Evolutionary conservation across 2,888 invertebrate species (phyloP).

Genomic region (Sinohyriopsis cumingii): DNA sequence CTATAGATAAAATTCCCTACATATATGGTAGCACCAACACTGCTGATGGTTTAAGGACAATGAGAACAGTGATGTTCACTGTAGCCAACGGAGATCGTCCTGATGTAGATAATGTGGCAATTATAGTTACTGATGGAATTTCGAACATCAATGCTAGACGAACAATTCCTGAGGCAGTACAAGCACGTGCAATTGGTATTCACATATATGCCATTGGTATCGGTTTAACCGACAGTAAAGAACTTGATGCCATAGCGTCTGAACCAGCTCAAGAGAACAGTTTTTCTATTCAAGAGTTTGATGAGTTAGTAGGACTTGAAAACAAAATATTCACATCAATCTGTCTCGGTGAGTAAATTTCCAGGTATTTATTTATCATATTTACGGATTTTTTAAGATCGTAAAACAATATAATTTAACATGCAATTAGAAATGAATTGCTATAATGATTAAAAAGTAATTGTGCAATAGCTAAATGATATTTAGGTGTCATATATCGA

Average conservation of each 20-base stretch:
- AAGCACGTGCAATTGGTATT: constrained; percentile 51
- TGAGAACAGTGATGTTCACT: constrained; percentile 58
- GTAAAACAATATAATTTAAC: too few relatives aligned
- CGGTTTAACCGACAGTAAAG: constrained; percentile 57
- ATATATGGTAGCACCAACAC: constrained; percentile 65
- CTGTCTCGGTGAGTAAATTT: constrained; percentile 42
- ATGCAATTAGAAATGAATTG: too few relatives aligned
- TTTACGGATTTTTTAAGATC: not conserved
- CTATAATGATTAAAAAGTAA: too few relatives aligned
- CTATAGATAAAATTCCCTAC: constrained; percentile 58
- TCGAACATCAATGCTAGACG: constrained; percentile 61
- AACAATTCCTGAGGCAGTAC: constrained; percentile 56
- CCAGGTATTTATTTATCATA: not conserved
- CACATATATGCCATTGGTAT: constrained; percentile 61
- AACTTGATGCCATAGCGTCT: constrained; percentile 60
- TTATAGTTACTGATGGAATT: constrained; percentile 66
- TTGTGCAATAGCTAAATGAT: too few relatives aligned
- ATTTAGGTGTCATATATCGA: too few relatives aligned
- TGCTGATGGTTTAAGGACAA: constrained; percentile 55
- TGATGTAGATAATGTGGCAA: constrained; percentile 56
- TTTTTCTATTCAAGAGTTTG: constrained; percentile 55
- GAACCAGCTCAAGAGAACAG: constrained; percentile 49
- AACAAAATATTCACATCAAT: constrained; percentile 38
- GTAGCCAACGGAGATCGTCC: constrained; percentile 59
- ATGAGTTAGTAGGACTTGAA: constrained; percentile 45